phyloP scores from a whole-genome alignment of 2,797 vertebrate species.

The Diglossa cyanea region DNA sequence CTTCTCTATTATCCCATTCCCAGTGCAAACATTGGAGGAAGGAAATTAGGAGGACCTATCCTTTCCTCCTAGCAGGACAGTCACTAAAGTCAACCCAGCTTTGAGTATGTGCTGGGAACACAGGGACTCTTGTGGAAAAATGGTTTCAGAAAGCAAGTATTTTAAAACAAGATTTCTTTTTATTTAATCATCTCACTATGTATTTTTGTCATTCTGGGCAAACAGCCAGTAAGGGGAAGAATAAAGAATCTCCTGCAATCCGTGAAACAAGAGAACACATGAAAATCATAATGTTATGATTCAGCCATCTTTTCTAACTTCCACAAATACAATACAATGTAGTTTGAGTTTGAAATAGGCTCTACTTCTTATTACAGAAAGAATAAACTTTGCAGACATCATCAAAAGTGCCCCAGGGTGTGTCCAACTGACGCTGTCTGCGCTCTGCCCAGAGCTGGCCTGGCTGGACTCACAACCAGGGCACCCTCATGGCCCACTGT shows the following conservation, averaged over 20 bases:
- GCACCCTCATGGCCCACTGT: not conserved
- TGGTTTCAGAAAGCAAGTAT: not conserved
- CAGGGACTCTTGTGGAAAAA: not conserved
- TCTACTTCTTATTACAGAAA: slow-evolving; percentile 33
- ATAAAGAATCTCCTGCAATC: slow-evolving; percentile 47
- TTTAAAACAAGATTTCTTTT: slow-evolving; percentile 25
- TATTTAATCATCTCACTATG: slow-evolving; percentile 45
- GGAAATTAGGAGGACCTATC: not conserved
- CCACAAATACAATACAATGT: not conserved
- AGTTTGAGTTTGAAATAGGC: slow-evolving; percentile 18
- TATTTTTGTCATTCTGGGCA: slow-evolving; percentile 55
- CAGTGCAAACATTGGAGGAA: not conserved
- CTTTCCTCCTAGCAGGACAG: not conserved
- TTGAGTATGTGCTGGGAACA: not conserved
- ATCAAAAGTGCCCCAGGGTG: not conserved
- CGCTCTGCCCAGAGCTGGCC: not conserved
- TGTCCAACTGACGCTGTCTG: not conserved
- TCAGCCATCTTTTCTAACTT: slow-evolving; percentile 28
- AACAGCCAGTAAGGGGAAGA: slow-evolving; percentile 51
- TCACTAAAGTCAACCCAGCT: not conserved
- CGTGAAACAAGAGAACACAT: not conserved
- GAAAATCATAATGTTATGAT: slow-evolving; percentile 35
- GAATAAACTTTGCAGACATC: not conserved
- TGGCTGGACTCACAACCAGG: not conserved
- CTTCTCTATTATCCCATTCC: not conserved